Base-by-base conservation (phyloP, 2,797 vertebrate genomes). In the Atherinosoma microstoma region DNA sequence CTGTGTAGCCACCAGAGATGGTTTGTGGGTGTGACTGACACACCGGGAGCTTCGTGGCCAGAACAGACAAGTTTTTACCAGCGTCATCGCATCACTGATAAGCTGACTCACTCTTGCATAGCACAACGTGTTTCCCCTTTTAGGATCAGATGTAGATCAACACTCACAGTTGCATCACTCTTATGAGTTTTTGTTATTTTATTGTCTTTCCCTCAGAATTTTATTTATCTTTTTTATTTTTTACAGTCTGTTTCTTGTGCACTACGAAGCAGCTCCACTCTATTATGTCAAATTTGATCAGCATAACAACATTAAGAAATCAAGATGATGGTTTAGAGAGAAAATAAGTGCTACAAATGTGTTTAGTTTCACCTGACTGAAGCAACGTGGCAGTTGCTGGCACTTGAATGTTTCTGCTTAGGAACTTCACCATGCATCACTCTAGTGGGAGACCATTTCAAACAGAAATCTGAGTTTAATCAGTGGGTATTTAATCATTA, bases 61-160 rank as follows among this genome's bases (percentile, higher is more conserved):
- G 71, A 32, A 57, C 11, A 5, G 57, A 15, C 71, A 79, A 75
- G 62, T 22, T 49, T 83, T 69, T 13, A 64, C 20, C 32, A 1
- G 24, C 49, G 18, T 84, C 79, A 27, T 77, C 56, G 0, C 38
- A 4, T 71, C 77, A 29, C 53, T 12, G 51, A 32, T 6, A 54
- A 29, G 76, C 64, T 89, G 83, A 90, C 61, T 90, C 87, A 87
- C 64, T 0, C 45, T 49, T 47, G 5, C 3, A 3, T 9, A 5
- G 60, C 29, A 32, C 85, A 81, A 82, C 72, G 35, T 0, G 36
- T 83, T 84, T 86, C 69, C 67, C 12, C 67, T 69, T 69, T 75
- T 66, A 27, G 18, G 73, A 84, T 75, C 67, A 63, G 24, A 38
- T 64, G 20, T 13, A 67, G 47, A 32, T 79, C 64, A 30, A 56